These are phyloP conservation scores for Pteropus rufus DNA, from an alignment of 2,797 vertebrate genomes.

Conservation along the genomic window DNA sequence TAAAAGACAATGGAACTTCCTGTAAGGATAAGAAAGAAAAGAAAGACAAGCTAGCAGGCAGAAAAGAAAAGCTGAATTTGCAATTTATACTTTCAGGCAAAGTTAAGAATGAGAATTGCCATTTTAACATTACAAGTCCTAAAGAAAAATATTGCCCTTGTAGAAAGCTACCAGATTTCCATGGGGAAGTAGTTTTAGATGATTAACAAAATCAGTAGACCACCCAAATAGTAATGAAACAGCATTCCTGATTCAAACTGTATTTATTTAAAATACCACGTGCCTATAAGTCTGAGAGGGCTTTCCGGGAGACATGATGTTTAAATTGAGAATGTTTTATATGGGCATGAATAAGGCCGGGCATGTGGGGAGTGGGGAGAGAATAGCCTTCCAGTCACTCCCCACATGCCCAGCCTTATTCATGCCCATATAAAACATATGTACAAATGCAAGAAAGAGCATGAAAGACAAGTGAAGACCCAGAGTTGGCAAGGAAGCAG, in stretches of 20 bases:
- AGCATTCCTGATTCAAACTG: not conserved
- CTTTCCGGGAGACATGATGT: not conserved
- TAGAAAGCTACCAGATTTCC: not conserved
- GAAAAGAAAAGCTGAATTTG: not conserved
- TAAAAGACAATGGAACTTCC: not conserved
- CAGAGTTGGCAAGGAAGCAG: not conserved
- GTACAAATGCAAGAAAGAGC: not conserved
- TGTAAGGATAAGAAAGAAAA: not conserved
- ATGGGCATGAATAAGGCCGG: not conserved
- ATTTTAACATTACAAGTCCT: not conserved
- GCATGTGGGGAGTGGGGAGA: not conserved
- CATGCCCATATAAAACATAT: too few species aligned
- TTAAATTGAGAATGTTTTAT: not conserved
- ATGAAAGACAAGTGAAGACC: not conserved
- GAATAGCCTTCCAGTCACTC: not conserved
- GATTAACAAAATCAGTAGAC: not conserved
- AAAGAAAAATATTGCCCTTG: not conserved
- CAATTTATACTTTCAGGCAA: constrained; percentile 9
- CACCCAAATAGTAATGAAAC: not conserved
- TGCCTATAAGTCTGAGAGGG: not conserved
- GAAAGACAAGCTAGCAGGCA: not conserved
- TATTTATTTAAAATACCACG: not conserved
- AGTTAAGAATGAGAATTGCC: not conserved
- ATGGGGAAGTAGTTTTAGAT: not conserved
- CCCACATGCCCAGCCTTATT: too few species aligned